Conservation (phyloP, 2,888 invertebrate species). For the Lordiphosa andalusiaca region DNA sequence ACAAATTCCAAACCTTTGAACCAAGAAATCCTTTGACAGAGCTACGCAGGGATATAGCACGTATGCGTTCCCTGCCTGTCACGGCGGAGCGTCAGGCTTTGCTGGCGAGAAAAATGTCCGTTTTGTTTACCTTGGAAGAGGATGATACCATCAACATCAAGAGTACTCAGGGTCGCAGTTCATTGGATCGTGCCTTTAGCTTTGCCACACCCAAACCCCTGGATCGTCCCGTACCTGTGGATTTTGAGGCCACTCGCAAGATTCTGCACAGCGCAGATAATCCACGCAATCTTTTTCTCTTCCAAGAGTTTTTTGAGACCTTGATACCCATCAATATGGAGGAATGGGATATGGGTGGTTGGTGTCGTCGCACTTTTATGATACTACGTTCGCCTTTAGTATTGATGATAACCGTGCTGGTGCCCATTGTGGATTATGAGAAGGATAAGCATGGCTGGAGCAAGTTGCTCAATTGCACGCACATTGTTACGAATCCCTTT, state of each 20-base stretch:
- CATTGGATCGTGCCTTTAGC: neutral
- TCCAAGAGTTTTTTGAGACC: constrained; percentile 43
- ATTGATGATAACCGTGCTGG: constrained; percentile 30
- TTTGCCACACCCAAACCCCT: constrained; percentile 9
- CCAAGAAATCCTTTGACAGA: constrained; percentile 3
- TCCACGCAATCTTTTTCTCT: constrained; percentile 35
- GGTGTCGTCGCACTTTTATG: constrained; percentile 14
- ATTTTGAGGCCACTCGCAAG: constrained; percentile 16
- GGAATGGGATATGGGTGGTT: constrained; percentile 38
- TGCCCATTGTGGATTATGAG: constrained; percentile 66
- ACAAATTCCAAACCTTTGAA: neutral
- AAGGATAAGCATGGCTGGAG: constrained; percentile 69
- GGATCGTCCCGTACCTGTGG: constrained; percentile 1
- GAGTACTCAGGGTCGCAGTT: neutral
- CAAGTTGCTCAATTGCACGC: constrained; percentile 67
- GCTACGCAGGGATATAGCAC: constrained; percentile 17
- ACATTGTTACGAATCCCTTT: constrained; percentile 54
- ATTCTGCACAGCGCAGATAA: constrained; percentile 34
- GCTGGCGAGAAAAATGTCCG: neutral
- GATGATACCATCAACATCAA: constrained; percentile 27
- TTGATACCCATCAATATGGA: constrained; percentile 48
- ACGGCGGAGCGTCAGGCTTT: neutral
- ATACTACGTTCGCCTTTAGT: constrained; percentile 45
- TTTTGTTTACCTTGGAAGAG: constrained; percentile 4
- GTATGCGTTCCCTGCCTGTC: neutral